Conservation (phyloP, 1,140 invertebrate genomes). For the Spodoptera litura region DNA sequence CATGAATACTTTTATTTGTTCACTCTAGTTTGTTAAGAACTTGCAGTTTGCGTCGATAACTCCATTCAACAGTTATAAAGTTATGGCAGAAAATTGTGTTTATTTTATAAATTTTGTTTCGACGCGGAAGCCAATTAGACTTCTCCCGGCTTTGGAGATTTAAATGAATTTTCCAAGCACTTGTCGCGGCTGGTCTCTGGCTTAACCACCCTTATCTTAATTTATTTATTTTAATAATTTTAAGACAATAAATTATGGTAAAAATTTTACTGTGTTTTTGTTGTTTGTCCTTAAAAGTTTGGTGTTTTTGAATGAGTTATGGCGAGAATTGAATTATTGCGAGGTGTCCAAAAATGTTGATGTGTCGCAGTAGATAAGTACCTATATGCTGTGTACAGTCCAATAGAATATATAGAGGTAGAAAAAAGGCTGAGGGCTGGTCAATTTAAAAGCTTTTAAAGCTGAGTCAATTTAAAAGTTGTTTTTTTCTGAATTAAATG, state of each 20-base stretch:
- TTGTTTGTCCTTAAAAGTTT: constrained; percentile 1
- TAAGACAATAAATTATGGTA: constrained; percentile 60
- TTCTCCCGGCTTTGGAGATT: constrained; percentile 51
- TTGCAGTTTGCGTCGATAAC: constrained; percentile 39
- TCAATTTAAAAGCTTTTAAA: too few relatives aligned
- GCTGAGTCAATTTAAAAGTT: too few relatives aligned
- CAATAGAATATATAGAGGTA: too few relatives aligned
- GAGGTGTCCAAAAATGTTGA: not conserved
- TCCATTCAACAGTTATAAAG: constrained; percentile 38
- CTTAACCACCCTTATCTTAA: constrained; percentile 44
- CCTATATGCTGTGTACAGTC: too few relatives aligned
- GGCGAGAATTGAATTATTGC: not conserved
- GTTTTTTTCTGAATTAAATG: too few relatives aligned
- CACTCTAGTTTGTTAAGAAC: constrained; percentile 36
- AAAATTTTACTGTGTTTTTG: constrained; percentile 49
- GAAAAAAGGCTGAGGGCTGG: too few relatives aligned
- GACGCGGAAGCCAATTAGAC: constrained; percentile 53
- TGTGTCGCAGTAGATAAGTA: too few relatives aligned
- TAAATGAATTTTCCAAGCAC: constrained; percentile 53
- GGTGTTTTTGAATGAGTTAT: not conserved
- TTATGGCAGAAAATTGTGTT: constrained; percentile 47
- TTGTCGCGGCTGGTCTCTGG: constrained; percentile 41
- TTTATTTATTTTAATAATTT: constrained; percentile 62
- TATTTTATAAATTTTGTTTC: constrained; percentile 53
- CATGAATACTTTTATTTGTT: constrained; percentile 33